Evolutionary conservation across 1,140 invertebrate genomes (phyloP), one percentile per base, ranked within the genome.

Genomic region (Drosophila aff.): DNA sequence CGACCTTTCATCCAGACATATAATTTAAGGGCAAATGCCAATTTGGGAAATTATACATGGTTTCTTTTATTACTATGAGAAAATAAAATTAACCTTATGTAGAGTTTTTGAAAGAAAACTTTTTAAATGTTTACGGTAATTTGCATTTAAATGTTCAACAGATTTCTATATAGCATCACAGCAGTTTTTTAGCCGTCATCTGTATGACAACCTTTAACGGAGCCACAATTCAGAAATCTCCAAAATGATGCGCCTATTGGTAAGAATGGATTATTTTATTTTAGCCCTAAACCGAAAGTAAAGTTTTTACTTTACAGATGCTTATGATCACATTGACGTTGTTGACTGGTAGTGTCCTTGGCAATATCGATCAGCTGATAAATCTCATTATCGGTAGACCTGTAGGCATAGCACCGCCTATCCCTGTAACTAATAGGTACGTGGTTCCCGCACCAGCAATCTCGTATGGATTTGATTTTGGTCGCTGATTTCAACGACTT

Each of bases 211-310:
- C 13, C 21, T 21, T 46, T 23, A 31, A 26, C 21, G 9, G 5
- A 49, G 23, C 4, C 41, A 28, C 16, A 13, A 47, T 4, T 53
- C 11, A 18, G 16, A 16, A 72, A 28, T 46, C 23, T 16, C 11
- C 1, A 58, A 18, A 18, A 82, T 82, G 80, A 52, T 53, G 38
- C 74, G 74, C 18, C 21, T 78, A 8, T 43, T 73, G 57, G 78
- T 85, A 50, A 67, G 74, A 43, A 38, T 11, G 2, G 0, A 15
- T 6, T 7, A 26, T 28, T 11, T 13, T 16, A 49, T 21, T 53
- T 36, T 7, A 21, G 18, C 1, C 28, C 6, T 9, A 21, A 15
- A n/a, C 18, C 15, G 1, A 53, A 33, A 53, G 9, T 53, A 9
- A 13, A 8, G 16, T 9, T 18, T 16, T 23, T 26, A 28, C 15